Evolutionary conservation across 2,113 vertebrate species (phyloP).

Genomic region (Clarias magur): DNA sequence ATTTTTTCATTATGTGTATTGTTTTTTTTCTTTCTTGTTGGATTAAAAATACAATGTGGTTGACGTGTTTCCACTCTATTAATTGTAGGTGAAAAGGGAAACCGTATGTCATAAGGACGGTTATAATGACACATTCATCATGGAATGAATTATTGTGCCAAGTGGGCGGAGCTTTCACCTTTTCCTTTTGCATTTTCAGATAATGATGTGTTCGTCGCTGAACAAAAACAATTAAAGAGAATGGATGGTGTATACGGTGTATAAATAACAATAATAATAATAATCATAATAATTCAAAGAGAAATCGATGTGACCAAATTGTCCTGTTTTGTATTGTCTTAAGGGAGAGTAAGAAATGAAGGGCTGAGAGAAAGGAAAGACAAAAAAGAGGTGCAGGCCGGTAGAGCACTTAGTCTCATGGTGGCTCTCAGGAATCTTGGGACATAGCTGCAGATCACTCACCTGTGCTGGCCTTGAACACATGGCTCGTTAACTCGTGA

Average conservation of each 20-base stretch:
- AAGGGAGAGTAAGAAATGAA: background rate
- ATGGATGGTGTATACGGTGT: too few relatives aligned
- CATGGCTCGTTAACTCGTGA: constrained; percentile 66
- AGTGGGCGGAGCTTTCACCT: background rate
- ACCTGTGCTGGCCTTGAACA: constrained; percentile 66
- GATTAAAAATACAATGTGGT: background rate
- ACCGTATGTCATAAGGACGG: background rate
- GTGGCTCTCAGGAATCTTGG: constrained; percentile 39
- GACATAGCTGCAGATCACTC: constrained; percentile 64
- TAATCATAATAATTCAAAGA: background rate
- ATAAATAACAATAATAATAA: too few relatives aligned
- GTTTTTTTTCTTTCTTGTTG: too few relatives aligned
- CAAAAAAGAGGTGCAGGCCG: background rate
- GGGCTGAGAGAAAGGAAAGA: constrained; percentile 7
- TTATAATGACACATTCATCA: background rate
- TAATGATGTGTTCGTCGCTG: background rate
- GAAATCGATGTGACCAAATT: background rate
- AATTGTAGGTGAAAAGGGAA: background rate
- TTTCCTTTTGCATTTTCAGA: background rate
- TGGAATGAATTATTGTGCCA: background rate
- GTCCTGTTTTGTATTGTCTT: background rate
- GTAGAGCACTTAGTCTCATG: constrained; percentile 44
- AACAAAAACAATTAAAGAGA: background rate
- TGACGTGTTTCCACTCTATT: background rate
- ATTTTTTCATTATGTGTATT: background rate